Base-by-base conservation (phyloP, 2,797 vertebrate genomes). In the Nothura maculosa region DNA sequence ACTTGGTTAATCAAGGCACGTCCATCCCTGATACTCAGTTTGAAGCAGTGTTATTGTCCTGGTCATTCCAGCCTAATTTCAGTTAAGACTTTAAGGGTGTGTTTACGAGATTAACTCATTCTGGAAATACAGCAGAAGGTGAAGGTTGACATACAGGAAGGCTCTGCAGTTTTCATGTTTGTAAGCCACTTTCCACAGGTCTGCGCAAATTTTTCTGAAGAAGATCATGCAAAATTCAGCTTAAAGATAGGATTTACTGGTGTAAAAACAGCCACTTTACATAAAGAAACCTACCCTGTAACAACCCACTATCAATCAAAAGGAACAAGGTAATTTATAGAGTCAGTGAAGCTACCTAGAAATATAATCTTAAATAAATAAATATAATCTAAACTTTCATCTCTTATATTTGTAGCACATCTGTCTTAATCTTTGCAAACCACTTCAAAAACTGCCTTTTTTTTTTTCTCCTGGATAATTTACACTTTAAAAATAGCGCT, bases 281-380 rank as follows among this genome's bases (percentile, higher is more conserved):
- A 20, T 8, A 55, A 17, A 30, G 42, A 77, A 6, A 24, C 32
- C 0, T 0, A 25, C 47, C 9, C 52, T 0, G 0, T 17, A 42
- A 10, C 40, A 78, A 66, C 14, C 24, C 21, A 8, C 9, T 81
- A 50, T 38, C 50, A 22, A 60, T 36, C 15, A 45, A 88, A 70
- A 74, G 1, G 17, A 90, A 34, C 5, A 19, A 17, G 9, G 16
- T 5, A 47, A 19, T 50, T 69, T 67, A 16, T 17, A 57, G 27
- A 34, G 2, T 5, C 22, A 74, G 12, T 62, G 38, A 57, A 69
- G 42, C 69, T 22, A 5, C 3, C 0, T 2, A 69, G 16, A 77
- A 87, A 66, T 22, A 70, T 34, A 80, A 48, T 9, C 2, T 34
- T 72, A 66, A 45, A 48, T 21, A 38, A 5, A 61, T 52, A 78